phyloP scores from a whole-genome alignment of 2,113 vertebrate genomes.

The Macaca fascicularis region DNA sequence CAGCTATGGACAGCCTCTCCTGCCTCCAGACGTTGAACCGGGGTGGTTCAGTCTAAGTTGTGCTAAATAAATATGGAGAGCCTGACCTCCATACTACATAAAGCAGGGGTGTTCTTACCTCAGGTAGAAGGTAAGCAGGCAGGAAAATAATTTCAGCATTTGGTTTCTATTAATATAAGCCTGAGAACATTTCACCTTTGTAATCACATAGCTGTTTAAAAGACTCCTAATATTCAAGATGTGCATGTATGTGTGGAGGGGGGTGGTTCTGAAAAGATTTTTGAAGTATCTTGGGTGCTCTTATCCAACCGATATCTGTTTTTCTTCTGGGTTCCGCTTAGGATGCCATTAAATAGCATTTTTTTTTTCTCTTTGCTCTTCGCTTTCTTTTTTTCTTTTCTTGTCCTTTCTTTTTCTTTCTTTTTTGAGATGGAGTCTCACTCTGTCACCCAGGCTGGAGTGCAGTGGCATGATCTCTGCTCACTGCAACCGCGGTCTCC shows the following conservation, averaged over 20 bases:
- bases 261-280: neutral
- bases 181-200: neutral
- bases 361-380: too few species aligned
- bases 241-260: neutral
- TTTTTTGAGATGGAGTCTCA: too few species aligned
- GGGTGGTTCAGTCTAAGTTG: neutral
- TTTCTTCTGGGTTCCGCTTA: neutral
- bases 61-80: neutral
- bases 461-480: too few species aligned
- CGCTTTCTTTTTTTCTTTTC: too few species aligned
- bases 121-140: neutral
- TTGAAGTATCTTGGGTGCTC: neutral
- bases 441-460: too few species aligned
- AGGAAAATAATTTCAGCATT: neutral
- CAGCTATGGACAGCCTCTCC: neutral
- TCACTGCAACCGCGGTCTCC: too few species aligned
- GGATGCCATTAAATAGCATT: neutral
- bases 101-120: rapidly evolving
- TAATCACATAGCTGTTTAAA: neutral
- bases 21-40: neutral
- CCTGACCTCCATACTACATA: neutral
- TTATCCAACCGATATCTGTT: neutral
- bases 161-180: neutral
- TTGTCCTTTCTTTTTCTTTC: too few species aligned
- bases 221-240: neutral